These are phyloP conservation scores for Montipora cactus DNA, from an alignment of 64 coral and sea anemone species.

Conservation along the genomic window DNA sequence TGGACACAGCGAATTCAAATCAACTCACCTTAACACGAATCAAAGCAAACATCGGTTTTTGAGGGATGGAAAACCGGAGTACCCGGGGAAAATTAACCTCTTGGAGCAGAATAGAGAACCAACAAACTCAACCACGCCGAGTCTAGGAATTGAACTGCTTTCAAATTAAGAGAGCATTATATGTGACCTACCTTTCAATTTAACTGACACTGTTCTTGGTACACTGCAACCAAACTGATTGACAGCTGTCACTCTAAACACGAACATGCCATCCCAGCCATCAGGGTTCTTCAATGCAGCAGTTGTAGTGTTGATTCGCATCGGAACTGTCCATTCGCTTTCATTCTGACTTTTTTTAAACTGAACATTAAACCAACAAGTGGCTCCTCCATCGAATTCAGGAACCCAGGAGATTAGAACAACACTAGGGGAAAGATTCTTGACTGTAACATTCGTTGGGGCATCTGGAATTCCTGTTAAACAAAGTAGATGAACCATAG, in stretches of 20 bases:
- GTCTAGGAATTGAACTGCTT: too few relatives aligned
- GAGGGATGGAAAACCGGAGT: too few relatives aligned
- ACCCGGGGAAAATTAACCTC: too few relatives aligned
- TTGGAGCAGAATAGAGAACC: too few relatives aligned
- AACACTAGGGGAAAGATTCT: slow-evolving; percentile 34
- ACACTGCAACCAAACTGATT: slow-evolving; percentile 75
- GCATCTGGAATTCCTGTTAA: slow-evolving; percentile 62
- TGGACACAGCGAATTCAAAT: too few relatives aligned
- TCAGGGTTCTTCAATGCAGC: slow-evolving; percentile 25
- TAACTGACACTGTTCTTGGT: slow-evolving; percentile 27
- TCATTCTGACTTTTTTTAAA: background rate
- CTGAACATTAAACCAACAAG: slow-evolving; percentile 7
- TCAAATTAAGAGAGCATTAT: too few relatives aligned
- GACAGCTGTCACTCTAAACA: slow-evolving; percentile 77
- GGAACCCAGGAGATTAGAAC: slow-evolving; percentile 69
- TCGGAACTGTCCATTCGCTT: slow-evolving; percentile 62
- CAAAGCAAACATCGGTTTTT: too few relatives aligned
- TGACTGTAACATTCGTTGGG: slow-evolving; percentile 54
- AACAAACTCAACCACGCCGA: too few relatives aligned
- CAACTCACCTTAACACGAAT: too few relatives aligned
- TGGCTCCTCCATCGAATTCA: slow-evolving; percentile 55
- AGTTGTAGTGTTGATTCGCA: slow-evolving; percentile 33
- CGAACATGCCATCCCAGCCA: slow-evolving; percentile 20
- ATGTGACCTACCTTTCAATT: background rate
- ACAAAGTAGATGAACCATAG: too few relatives aligned